Conservation (phyloP, 2,113 vertebrate genomes). For the Calonectris borealis region DNA sequence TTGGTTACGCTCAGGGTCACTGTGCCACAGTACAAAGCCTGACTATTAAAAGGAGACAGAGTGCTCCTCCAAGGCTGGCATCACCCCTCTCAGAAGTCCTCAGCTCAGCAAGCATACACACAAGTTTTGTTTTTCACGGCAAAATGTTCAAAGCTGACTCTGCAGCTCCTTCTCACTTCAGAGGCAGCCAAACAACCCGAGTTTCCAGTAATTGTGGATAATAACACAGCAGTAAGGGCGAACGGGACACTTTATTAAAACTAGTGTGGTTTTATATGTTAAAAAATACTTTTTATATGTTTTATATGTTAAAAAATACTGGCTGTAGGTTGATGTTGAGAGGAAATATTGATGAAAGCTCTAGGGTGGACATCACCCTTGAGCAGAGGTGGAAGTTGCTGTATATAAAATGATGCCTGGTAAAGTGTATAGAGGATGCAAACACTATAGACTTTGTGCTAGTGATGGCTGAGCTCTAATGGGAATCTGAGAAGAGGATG, state of each 20-base stretch:
- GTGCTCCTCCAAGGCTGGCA: background rate
- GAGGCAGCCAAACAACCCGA: background rate
- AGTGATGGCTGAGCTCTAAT: background rate
- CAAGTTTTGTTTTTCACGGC: background rate
- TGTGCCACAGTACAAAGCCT: background rate
- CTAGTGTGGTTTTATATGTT: fast-evolving
- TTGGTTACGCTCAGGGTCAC: background rate
- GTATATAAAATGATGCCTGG: fast-evolving
- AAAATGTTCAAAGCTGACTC: background rate
- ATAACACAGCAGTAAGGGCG: fast-evolving
- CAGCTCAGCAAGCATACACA: background rate
- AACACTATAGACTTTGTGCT: background rate
- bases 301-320: background rate
- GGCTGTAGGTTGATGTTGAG: background rate
- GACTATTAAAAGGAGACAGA: background rate
- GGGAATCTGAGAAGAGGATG: background rate
- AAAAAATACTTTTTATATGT: background rate
- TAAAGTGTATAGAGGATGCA: background rate
- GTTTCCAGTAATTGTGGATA: background rate
- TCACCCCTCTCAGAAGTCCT: background rate
- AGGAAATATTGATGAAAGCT: background rate
- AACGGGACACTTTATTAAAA: background rate
- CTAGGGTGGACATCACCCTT: background rate
- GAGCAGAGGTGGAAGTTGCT: background rate
- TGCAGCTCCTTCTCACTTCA: background rate